These are phyloP conservation scores for Bradypodion pumilum DNA, from an alignment of 2,797 vertebrate genomes.

Conservation along the genomic window DNA sequence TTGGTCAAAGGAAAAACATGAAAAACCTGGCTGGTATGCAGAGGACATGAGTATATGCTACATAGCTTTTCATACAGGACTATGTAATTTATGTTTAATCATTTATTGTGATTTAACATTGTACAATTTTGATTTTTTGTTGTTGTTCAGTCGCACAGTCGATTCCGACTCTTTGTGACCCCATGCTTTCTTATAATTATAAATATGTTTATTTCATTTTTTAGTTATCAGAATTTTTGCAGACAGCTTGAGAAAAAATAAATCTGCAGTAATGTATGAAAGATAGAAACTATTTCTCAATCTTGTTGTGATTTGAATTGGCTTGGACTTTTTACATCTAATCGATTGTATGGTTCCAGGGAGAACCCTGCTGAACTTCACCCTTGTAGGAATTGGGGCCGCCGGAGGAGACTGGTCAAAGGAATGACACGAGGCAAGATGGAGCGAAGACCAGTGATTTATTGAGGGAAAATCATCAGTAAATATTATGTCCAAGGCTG, in stretches of 20 bases:
- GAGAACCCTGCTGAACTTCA: not conserved
- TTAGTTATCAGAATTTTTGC: not conserved
- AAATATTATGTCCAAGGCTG: too few species aligned
- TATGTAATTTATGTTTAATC: not conserved
- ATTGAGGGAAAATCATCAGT: too few species aligned
- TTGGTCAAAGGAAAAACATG: too few species aligned
- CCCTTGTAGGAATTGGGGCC: too few species aligned
- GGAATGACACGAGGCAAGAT: too few species aligned
- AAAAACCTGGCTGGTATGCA: too few species aligned
- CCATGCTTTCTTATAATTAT: not conserved
- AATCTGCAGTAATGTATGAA: not conserved
- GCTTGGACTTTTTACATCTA: conserved; percentile 5
- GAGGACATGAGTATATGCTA: too few species aligned
- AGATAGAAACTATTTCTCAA: not conserved
- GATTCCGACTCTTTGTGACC: too few species aligned
- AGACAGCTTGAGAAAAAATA: not conserved
- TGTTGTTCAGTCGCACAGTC: too few species aligned
- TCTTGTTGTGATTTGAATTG: not conserved
- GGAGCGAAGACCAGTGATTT: too few species aligned
- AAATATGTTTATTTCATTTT: not conserved
- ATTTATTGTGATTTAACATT: not conserved
- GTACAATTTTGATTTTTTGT: not conserved
- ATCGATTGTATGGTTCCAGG: not conserved
- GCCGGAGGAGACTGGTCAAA: too few species aligned
- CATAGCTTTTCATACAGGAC: not conserved